Base-by-base conservation (phyloP, 2,113 vertebrate species). In the Odobenus rosmarus region DNA sequence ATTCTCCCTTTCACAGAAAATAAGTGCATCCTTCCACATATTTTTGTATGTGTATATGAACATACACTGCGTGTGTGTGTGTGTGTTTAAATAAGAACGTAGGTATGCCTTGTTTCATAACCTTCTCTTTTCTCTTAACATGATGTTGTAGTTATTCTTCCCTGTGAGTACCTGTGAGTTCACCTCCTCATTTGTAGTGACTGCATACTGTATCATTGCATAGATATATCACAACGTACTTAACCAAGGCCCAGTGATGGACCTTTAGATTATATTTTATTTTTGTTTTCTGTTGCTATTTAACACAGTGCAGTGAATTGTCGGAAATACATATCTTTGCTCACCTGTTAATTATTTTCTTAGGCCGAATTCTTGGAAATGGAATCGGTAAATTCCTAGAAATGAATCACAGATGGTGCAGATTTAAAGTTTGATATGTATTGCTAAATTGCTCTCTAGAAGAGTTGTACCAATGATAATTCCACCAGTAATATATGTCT, bases 311-410 rank as follows among this genome's bases (percentile, higher is more conserved):
- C 6, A 62, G 14, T 77, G 55, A 88, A 64, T 90, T 82, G 16
- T 88, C 64, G 87, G 13, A 95, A 94, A 18, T 23, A 36, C 39
- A 2, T 87, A 77, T 83, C 7, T 86, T 42, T 95, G 16, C 18
- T 82, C 28, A 96, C 21, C 55, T 97, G 9, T 67, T 89, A 64
- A 36, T 84, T 90, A 76, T 55, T 90, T 95, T 61, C 36, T 88
- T 84, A 94, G 62, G 16, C 55, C 84, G n/a, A 91, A 92, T 97
- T 93, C 46, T 96, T 96, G 88, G 81, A 96, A 95, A 53, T 77
- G 85, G n/a, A 64, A 72, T 69, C 61, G 76, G 7, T 80, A 88
- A 74, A 67, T 88, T 96, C 39, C 24, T 97, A 74, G 49, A 92
- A 91, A 71, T 89, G 61, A 42, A 51, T 96, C 39, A 67, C 89